Evolutionary conservation across 2,888 invertebrate species (phyloP).

Genomic region (Marasmarcha lunaedactyla): DNA sequence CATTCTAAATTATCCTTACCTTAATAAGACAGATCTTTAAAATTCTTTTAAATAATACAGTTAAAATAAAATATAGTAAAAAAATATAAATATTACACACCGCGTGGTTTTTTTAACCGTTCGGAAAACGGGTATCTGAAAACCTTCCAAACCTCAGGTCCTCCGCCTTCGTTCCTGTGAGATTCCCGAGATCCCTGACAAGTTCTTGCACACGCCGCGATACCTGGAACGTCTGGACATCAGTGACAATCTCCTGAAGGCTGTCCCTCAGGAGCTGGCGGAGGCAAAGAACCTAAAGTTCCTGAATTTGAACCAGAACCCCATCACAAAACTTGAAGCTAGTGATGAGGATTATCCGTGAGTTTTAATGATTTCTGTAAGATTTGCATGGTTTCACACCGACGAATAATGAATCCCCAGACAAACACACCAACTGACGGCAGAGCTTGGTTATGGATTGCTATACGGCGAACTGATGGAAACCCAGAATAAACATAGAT

Average conservation of each 20-base stretch:
- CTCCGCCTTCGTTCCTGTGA: constrained; percentile 78
- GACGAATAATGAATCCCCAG: too few relatives aligned
- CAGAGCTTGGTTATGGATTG: too few relatives aligned
- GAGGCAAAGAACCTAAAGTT: constrained; percentile 71
- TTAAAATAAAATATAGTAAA: too few relatives aligned
- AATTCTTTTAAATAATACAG: too few relatives aligned
- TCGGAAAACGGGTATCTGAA: too few relatives aligned
- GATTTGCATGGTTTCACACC: neutral
- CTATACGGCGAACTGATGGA: too few relatives aligned
- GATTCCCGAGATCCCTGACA: constrained; percentile 71
- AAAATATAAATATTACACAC: too few relatives aligned
- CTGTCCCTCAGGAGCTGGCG: constrained; percentile 72
- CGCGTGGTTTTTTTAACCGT: too few relatives aligned
- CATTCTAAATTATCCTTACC: too few relatives aligned
- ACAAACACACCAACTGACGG: too few relatives aligned
- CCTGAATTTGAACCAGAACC: constrained; percentile 78
- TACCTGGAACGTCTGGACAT: constrained; percentile 75
- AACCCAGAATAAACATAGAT: too few relatives aligned
- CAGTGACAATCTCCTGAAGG: constrained; percentile 72
- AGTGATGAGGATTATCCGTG: constrained; percentile 40
- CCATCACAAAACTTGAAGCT: constrained; percentile 68
- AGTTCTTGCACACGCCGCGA: constrained; percentile 76
- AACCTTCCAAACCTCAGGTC: constrained; percentile 40
- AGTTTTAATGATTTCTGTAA: constrained; percentile 26
- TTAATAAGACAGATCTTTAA: too few relatives aligned